Evolutionary conservation across 2,113 vertebrate species (phyloP).

Genomic region (Stigmatopora nigra): DNA sequence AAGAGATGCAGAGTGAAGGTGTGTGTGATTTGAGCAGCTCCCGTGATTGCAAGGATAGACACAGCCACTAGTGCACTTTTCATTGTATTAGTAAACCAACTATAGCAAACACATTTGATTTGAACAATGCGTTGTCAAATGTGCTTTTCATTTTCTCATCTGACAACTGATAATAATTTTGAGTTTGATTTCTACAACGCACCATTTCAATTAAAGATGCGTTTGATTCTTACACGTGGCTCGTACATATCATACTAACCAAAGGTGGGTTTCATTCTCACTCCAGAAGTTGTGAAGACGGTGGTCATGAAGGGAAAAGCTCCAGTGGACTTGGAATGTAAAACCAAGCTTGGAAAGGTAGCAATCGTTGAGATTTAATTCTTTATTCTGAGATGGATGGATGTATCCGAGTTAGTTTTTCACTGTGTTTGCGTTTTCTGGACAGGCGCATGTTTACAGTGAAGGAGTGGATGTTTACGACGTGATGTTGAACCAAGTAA

Average conservation of each 20-base stretch:
- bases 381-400: neutral
- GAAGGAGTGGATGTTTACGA: conserved; percentile 80
- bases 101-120: too few relatives aligned
- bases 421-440: neutral
- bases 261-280: neutral
- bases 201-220: neutral
- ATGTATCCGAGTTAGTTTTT: neutral
- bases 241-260: neutral
- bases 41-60: neutral
- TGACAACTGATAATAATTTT: neutral
- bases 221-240: neutral
- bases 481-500: conserved; percentile 84
- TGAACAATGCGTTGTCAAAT: too few relatives aligned
- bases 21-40: neutral
- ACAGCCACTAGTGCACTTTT: neutral
- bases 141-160: neutral
- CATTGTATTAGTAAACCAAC: too few relatives aligned
- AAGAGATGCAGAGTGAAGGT: conserved; percentile 57
- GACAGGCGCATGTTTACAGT: conserved; percentile 78
- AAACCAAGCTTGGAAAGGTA: conserved; percentile 79
- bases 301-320: conserved; percentile 83
- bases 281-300: conserved; percentile 73
- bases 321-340: conserved; percentile 80
- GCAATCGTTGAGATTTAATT: neutral
- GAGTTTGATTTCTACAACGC: neutral